phyloP scores from a whole-genome alignment of 2,888 invertebrate species.

The Tenthredo amoena region DNA sequence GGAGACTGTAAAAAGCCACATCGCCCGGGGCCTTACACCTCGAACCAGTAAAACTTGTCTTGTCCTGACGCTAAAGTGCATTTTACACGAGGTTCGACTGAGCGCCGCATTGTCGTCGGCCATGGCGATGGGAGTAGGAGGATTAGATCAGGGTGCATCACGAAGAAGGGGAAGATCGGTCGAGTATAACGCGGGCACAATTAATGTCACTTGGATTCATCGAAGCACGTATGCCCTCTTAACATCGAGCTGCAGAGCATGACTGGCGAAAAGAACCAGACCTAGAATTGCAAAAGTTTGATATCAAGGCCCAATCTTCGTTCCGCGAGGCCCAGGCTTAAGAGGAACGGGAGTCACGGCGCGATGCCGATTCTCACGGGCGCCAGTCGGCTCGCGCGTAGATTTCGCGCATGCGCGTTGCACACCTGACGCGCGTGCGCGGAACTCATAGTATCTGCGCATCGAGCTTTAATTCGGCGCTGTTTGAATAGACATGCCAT shows the following conservation, averaged over 20 bases:
- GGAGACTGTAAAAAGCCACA: slow-evolving; percentile 69
- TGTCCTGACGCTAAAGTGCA: slow-evolving; percentile 69
- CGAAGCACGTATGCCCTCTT: background rate
- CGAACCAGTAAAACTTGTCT: slow-evolving; percentile 77
- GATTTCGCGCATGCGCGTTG: slow-evolving; percentile 41
- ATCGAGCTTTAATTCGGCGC: background rate
- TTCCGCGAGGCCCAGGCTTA: slow-evolving; percentile 1
- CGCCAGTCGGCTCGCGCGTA: slow-evolving; percentile 39
- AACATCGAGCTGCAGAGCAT: background rate
- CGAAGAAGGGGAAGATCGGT: background rate
- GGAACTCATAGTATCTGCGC: background rate
- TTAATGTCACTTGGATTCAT: background rate
- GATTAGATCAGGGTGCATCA: background rate
- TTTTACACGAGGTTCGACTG: slow-evolving; percentile 55
- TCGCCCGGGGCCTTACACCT: slow-evolving; percentile 75
- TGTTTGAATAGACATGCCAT: background rate
- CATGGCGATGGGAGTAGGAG: slow-evolving; percentile 2
- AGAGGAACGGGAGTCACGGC: slow-evolving; percentile 12
- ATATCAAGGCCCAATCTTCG: background rate
- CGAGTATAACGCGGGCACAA: background rate
- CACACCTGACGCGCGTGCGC: slow-evolving; percentile 20
- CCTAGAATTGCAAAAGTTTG: background rate
- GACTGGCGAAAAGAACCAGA: background rate
- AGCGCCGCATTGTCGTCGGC: slow-evolving; percentile 43
- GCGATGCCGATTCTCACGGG: slow-evolving; percentile 44